Percentiles rank a stretch among this genome's conserved stretches.
phyloP scores from a whole-genome alignment of 2,797 vertebrate species.

The Megaceryle alcyon region DNA sequence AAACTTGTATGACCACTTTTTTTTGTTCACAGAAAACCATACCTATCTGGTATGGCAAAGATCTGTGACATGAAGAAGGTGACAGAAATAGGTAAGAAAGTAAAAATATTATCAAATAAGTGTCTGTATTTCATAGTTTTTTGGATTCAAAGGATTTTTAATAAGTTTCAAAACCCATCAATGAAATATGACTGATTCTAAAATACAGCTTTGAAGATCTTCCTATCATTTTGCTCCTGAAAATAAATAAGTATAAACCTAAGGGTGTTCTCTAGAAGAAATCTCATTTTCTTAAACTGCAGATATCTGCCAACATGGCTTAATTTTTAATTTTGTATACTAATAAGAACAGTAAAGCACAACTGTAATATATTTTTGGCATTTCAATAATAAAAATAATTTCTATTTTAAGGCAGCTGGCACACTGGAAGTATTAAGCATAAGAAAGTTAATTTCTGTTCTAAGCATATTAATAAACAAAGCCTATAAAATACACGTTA shows the following conservation, averaged over 20 bases:
- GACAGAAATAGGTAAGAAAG: accelerated
- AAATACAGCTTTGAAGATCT: not conserved
- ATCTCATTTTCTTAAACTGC: not conserved
- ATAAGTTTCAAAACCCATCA: too few relatives aligned
- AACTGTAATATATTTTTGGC: not conserved
- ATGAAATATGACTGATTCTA: not conserved
- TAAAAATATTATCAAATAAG: not conserved
- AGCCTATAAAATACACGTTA: not conserved
- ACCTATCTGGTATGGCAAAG: not conserved
- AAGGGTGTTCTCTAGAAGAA: not conserved
- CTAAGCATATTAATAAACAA: not conserved
- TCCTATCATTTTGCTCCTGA: not conserved
- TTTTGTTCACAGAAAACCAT: not conserved
- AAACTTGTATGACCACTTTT: not conserved
- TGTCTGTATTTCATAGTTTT: not conserved
- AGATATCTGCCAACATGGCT: not conserved
- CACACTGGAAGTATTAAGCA: not conserved
- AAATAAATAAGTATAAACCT: not conserved
- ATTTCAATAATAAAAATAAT: not conserved
- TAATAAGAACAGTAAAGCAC: not conserved
- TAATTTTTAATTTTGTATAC: not conserved
- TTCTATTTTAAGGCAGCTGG: not conserved
- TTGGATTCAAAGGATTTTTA: not conserved
- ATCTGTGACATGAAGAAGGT: not conserved
- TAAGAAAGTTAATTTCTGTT: not conserved